Evolutionary conservation across 1,140 invertebrate species (phyloP).

Genomic region (Paraescarpia echinospica): DNA sequence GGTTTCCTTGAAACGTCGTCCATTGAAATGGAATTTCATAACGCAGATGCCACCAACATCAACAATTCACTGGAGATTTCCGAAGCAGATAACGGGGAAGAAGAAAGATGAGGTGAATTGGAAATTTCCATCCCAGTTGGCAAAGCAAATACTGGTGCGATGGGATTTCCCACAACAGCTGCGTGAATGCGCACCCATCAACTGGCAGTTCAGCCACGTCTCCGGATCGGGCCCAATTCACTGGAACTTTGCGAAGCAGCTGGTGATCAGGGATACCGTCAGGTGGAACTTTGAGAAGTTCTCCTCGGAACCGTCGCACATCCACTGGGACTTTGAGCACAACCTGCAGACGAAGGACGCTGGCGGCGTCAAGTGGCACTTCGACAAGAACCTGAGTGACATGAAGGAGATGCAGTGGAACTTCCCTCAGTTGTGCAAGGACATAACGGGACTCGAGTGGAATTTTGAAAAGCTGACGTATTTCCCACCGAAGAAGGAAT

Average conservation of each 20-base stretch:
- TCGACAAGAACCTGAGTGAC: neutral
- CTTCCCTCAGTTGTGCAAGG: neutral
- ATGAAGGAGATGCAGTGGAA: neutral
- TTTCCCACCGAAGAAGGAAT: neutral
- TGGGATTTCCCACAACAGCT: neutral
- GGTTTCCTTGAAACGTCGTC: neutral
- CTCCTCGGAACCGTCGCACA: neutral
- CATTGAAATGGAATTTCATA: constrained; percentile 1
- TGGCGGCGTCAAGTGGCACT: neutral
- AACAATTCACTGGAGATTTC: constrained; percentile 8
- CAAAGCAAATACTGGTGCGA: neutral
- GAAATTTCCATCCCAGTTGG: neutral
- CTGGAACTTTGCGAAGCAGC: constrained; percentile 8
- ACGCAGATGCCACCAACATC: neutral
- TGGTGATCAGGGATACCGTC: neutral
- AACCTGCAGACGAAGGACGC: neutral
- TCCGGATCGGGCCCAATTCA: constrained; percentile 3
- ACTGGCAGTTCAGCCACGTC: neutral
- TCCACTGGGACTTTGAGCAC: neutral
- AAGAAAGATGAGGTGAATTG: neutral
- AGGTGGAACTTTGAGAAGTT: constrained; percentile 12
- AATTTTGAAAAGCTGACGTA: neutral
- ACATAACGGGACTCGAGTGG: neutral
- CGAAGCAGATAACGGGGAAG: neutral
- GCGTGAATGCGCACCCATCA: neutral